Evolutionary conservation across 2,888 invertebrate species (phyloP).

Genomic region (Iselma pallidipennis): DNA sequence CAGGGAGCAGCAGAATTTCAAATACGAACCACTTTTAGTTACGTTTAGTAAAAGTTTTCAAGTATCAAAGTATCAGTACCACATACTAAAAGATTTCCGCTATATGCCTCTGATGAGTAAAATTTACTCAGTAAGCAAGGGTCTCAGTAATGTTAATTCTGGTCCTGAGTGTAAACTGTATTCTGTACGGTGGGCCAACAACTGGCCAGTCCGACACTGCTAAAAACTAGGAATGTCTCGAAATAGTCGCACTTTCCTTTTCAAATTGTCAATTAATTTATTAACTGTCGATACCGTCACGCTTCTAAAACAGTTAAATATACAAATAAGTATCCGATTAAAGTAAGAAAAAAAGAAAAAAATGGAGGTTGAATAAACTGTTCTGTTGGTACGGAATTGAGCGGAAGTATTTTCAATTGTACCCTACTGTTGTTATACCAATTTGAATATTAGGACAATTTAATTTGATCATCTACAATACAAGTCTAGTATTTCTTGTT

Average conservation of each 20-base stretch:
- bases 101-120: too few relatives aligned
- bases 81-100: too few relatives aligned
- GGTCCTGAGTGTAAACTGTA: not conserved
- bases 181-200: not conserved
- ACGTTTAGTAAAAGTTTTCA: too few relatives aligned
- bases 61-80: too few relatives aligned
- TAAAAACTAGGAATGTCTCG: too few relatives aligned
- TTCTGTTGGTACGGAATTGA: not conserved
- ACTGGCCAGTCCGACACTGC: too few relatives aligned
- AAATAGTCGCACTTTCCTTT: conserved; percentile 2
- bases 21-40: too few relatives aligned
- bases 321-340: too few relatives aligned
- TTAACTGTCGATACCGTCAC: not conserved
- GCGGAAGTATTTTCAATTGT: conserved; percentile 26
- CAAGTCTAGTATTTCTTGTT: conserved; percentile 16
- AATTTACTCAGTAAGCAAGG: too few relatives aligned
- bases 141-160: too few relatives aligned
- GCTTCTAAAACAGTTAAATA: not conserved
- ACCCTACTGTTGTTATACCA: conserved; percentile 20
- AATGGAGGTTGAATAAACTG: conserved; percentile 18
- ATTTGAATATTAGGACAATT: conserved; percentile 18
- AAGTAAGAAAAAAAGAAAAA: not conserved
- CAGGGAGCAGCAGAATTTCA: too few relatives aligned
- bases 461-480: too few relatives aligned
- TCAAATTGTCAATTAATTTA: not conserved